phyloP scores from a whole-genome alignment of 2,113 vertebrate species.

The Glaucomys volans region DNA sequence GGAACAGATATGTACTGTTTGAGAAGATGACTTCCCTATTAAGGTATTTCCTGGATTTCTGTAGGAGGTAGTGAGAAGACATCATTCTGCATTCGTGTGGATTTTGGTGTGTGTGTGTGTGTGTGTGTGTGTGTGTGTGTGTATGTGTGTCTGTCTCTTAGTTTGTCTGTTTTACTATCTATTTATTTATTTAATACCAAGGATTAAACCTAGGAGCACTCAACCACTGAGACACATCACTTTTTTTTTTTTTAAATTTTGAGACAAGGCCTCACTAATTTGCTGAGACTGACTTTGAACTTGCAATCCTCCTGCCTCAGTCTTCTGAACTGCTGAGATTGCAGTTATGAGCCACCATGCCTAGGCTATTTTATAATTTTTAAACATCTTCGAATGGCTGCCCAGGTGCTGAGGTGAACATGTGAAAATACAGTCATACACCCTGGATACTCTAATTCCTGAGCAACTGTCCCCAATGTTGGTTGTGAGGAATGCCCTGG shows the following conservation, averaged over 20 bases:
- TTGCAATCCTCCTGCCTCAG: too few species aligned
- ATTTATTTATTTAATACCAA: too few species aligned
- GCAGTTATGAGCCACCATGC: too few species aligned
- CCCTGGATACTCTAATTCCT: background rate
- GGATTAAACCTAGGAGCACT: too few species aligned
- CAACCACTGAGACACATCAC: too few species aligned
- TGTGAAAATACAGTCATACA: background rate
- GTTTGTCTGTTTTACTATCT: too few species aligned
- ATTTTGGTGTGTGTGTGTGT: background rate
- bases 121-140: background rate
- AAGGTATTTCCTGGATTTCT: background rate
- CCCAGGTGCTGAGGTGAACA: background rate
- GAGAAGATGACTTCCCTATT: background rate
- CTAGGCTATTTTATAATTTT: background rate
- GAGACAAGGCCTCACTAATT: too few species aligned
- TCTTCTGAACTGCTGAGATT: too few species aligned
- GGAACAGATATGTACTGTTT: background rate
- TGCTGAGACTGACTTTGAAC: too few species aligned
- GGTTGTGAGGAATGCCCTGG: background rate
- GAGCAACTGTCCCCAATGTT: background rate
- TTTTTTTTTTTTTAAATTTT: too few species aligned
- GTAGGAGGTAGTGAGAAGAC: fast-evolving
- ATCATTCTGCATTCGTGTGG: too few species aligned
- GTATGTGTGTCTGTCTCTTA: background rate
- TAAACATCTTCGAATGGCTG: background rate